Base-by-base conservation (phyloP, 2,113 vertebrate genomes). In the Callorhinus ursinus region DNA sequence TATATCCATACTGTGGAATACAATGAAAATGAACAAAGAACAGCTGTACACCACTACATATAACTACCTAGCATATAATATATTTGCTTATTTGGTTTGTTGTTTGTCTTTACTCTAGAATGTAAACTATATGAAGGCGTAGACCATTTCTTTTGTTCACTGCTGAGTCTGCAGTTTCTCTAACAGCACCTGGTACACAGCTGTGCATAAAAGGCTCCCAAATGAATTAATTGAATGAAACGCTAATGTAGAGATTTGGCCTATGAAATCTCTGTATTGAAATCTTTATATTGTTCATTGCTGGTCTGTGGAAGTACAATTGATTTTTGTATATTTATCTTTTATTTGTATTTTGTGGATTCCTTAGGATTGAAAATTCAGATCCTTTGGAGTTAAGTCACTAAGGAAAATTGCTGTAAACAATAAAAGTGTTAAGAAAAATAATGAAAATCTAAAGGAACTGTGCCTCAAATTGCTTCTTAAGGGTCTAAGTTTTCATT, bases 21-120 rank as follows among this genome's bases (percentile, higher is more conserved):
- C 39, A 72, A 24, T 92, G 77, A 89, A 81, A 84, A 46, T 4
- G 10, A 92, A 69, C 33, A 79, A 90, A 95, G 39, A 71, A 55
- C 1, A 84, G 46, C 53, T 84, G 5, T 16, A 31, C 39, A 88
- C 19, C 39, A 88, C 33, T 91, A 22, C 10, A 39, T 83, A 71
- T 14, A 88, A 1, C 76, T 93, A 46, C 49, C 59, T 91, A 46
- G n/a, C 42, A 87, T 79, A 22, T 57, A 81, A 42, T 90, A 15
- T 53, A 31, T 90, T 93, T 91, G 42, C 59, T 95, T 88, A 80
- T 80, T 85, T 89, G 53, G 16, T 76, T 82, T 90, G 65, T 65
- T 95, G 21, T 89, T 85, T 95, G 86, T 93, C 59, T 93, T 90
- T 88, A 90, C 51, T 90, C 80, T 88, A 93, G 76, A 77, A 83